phyloP scores from a whole-genome alignment of 2,113 vertebrate genomes.

The Pollimyrus isidori region DNA sequence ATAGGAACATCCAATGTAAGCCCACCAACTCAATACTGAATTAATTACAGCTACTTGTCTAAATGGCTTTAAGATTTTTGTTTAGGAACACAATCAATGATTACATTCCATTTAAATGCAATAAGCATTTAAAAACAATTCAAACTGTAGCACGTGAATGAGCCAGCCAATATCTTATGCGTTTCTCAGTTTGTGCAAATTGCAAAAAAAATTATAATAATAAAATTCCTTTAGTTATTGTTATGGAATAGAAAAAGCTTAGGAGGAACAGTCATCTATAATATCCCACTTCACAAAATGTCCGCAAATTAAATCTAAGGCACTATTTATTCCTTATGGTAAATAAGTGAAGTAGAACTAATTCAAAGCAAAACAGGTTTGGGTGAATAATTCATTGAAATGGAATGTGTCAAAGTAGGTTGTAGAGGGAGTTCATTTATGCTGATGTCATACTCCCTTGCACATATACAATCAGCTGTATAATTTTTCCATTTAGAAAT shows the following conservation, averaged over 20 bases:
- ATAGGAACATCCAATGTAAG: not conserved
- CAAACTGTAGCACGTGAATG: not conserved
- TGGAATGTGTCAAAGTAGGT: slow-evolving; percentile 2
- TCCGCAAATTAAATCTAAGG: slow-evolving; percentile 10
- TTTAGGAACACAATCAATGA: not conserved
- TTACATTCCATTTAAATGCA: not conserved
- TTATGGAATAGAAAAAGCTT: not conserved
- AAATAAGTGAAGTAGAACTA: not conserved
- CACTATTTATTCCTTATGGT: not conserved
- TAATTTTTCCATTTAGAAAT: not conserved
- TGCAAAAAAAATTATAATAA: not conserved
- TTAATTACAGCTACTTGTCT: not conserved
- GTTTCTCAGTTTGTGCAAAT: not conserved
- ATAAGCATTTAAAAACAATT: not conserved
- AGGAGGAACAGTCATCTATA: not conserved
- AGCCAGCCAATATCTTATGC: not conserved
- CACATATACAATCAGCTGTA: not conserved
- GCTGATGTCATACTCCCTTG: not conserved
- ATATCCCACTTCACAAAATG: not conserved
- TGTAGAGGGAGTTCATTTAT: not conserved
- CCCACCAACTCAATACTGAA: not conserved
- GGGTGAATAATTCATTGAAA: not conserved
- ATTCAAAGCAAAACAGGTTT: not conserved
- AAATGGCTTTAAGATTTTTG: not conserved
- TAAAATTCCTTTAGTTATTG: not conserved